A percentile compares a stretch with the other conserved stretches of the same genome.
Conservation (phyloP, 2,888 invertebrate species). For the Beris chalybata region DNA sequence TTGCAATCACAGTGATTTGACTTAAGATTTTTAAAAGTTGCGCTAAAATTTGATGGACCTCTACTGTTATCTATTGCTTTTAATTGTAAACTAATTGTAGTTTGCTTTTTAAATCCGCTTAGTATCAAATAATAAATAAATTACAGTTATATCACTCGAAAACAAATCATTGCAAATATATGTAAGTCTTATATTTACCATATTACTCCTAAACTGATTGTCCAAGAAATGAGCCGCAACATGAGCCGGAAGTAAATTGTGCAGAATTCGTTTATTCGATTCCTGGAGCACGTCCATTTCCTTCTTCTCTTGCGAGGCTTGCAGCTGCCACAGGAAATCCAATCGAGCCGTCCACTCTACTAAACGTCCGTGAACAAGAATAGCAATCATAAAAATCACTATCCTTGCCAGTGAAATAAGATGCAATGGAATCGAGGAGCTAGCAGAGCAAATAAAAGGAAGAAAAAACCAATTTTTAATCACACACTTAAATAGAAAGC, state of each 20-base stretch:
- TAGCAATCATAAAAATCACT: constrained; percentile 78
- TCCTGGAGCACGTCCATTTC: constrained; percentile 93
- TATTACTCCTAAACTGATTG: constrained; percentile 84
- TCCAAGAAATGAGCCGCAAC: constrained; percentile 91
- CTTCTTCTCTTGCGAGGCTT: constrained; percentile 87
- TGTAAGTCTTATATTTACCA: constrained; percentile 61
- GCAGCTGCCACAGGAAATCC: constrained; percentile 80
- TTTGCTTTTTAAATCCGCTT: neutral
- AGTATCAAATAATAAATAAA: neutral
- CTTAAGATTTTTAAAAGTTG: too few relatives aligned
- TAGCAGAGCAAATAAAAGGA: constrained; percentile 44
- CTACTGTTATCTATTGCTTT: too few relatives aligned
- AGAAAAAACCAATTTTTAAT: constrained; percentile 30
- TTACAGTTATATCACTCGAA: neutral
- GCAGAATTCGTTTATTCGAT: constrained; percentile 84
- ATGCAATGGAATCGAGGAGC: constrained; percentile 75
- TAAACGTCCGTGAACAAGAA: constrained; percentile 78
- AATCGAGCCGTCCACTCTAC: constrained; percentile 89
- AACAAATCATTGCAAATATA: neutral
- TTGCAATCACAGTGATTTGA: too few relatives aligned
- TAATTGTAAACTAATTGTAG: too few relatives aligned
- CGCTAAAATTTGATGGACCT: too few relatives aligned
- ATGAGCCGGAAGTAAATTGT: constrained; percentile 87
- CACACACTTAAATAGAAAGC: neutral
- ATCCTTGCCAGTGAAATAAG: constrained; percentile 78